Evolutionary conservation across 2,888 invertebrate species (phyloP), one percentile per base, ranked within the genome.

Genomic region (Melieria crassipennis): DNA sequence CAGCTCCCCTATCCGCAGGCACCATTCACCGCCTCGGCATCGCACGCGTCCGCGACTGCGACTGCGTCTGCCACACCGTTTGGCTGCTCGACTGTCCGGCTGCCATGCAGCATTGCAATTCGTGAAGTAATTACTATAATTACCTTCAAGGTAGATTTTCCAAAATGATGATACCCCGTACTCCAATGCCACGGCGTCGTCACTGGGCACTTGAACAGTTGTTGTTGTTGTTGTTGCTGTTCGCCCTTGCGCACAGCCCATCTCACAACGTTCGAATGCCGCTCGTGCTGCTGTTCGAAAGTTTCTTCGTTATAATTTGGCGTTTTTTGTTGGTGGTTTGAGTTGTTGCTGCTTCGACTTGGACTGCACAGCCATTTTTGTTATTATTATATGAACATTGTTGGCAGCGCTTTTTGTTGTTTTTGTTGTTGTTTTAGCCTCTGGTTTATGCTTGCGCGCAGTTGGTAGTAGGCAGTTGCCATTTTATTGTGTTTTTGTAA

Each of bases 101-200:
- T 68, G 60, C 61, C 46, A 55, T 16, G 16, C 47, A 42, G 52
- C 69, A 69, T 63, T 55, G 65, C 84, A 81, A 84, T 84, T 84
- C 85, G 84, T 84, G 83, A 83, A 84, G 84, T 85, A 84, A 84
- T 84, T 84, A 84, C 84, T 84, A 82, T 84, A 85, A 84, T 84
- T 84, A 85, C 85, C 84, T 85, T 79, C 77, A 79, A 84, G 84
- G 85, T 83, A 84, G 85, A 84, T 84, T 85, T 83, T 83, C 83
- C 83, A 83, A 85, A 84, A 84, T 79, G 73, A 71, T 74, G 77
- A 76, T 75, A 73, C 56, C 73, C 67, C 62, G 68, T 69, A 68
- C 61, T 30, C 30, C 30, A 30, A 30, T 30, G 30, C 30, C 30
- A 30, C 30, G 30, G 30, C 30, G 30, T 30, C 30, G 30, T 30